A percentile compares a stretch with the other conserved stretches of the same genome.
phyloP scores from a whole-genome alignment of 2,888 invertebrate genomes.

The Rhogogaster chlorosoma region DNA sequence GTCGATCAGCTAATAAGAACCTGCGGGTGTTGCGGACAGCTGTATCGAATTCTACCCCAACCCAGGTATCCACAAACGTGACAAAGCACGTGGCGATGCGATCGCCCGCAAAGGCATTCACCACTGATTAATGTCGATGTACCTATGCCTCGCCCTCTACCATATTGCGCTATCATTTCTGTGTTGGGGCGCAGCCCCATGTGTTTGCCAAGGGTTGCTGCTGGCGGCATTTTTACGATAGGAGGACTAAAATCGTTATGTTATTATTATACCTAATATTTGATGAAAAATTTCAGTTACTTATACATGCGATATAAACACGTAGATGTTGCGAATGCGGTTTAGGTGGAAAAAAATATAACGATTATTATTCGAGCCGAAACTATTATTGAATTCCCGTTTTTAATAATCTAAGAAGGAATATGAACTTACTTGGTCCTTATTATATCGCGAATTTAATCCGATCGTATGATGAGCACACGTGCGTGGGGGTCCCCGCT shows the following conservation, averaged over 20 bases:
- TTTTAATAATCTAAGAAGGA: neutral
- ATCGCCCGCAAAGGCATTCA: conserved; percentile 62
- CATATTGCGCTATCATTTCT: neutral
- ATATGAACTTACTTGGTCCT: neutral
- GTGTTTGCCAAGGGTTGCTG: neutral
- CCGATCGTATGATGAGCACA: neutral
- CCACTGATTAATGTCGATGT: neutral
- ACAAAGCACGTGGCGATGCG: conserved; percentile 60
- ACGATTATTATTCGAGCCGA: neutral
- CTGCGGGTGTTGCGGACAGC: conserved; percentile 63
- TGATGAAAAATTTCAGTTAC: neutral
- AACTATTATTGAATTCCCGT: neutral
- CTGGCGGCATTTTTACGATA: neutral
- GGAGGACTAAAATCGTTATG: neutral
- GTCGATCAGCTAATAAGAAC: conserved; percentile 52
- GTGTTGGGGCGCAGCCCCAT: neutral
- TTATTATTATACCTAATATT: no score
- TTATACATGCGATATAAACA: no score
- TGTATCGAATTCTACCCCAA: conserved; percentile 61
- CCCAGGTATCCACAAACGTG: conserved; percentile 62
- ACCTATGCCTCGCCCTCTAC: conserved; percentile 52
- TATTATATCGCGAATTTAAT: neutral
- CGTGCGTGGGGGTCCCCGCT: neutral
- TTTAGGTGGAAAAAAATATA: no score
- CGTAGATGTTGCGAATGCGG: no score